Conservation (phyloP, 2,797 vertebrate species). For the Cirrhinus molitorella region DNA sequence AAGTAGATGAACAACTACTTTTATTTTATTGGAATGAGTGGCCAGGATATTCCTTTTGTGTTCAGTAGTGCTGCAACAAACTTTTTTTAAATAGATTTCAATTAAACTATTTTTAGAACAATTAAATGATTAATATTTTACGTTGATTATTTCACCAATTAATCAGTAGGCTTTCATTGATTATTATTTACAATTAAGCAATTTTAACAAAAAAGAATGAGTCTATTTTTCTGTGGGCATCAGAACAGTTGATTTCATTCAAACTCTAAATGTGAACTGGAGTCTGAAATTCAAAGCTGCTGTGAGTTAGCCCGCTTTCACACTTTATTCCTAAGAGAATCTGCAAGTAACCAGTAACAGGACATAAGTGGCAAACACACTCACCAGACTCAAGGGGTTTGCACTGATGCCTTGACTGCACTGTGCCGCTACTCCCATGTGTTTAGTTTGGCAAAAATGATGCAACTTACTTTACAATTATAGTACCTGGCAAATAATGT, state of each 20-base stretch:
- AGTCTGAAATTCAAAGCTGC: conserved; percentile 1
- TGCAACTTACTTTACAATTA: conserved; percentile 29
- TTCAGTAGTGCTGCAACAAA: not conserved
- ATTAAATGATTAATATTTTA: not conserved
- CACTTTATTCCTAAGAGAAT: conserved; percentile 30
- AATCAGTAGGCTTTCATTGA: not conserved
- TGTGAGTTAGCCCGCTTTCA: conserved; percentile 24
- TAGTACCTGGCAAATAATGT: conserved; percentile 32
- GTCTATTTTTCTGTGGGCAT: not conserved
- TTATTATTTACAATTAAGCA: too few species aligned
- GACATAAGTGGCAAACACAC: conserved; percentile 37
- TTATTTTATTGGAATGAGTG: not conserved
- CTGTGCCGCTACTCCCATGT: conserved; percentile 3
- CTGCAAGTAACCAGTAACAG: conserved; percentile 7
- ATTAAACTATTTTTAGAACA: too few species aligned
- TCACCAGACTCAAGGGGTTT: not conserved
- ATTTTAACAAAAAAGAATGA: too few species aligned
- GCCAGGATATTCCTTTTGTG: not conserved
- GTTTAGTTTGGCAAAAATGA: conserved; percentile 31
- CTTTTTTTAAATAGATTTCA: too few species aligned
- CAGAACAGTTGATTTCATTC: not conserved
- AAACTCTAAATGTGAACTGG: conserved; percentile 9
- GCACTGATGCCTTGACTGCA: conserved; percentile 25
- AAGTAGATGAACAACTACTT: not conserved
- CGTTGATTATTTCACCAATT: not conserved